Conservation (phyloP, 1,140 invertebrate genomes). For the Aphidius gifuensis region DNA sequence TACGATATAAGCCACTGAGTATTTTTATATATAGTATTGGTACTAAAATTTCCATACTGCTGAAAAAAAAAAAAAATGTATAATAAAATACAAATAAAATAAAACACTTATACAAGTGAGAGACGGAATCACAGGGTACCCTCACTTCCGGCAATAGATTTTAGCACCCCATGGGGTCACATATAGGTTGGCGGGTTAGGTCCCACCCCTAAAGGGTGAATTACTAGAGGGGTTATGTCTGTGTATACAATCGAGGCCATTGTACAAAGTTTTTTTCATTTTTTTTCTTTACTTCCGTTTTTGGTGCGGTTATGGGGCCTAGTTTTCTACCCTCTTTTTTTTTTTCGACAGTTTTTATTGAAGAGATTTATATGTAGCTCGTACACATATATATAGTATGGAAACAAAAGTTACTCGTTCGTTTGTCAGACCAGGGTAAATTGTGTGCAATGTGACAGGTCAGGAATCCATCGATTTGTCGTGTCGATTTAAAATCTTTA, state of each 20-base stretch:
- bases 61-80: too few relatives aligned
- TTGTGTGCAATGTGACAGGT: slow-evolving; percentile 9
- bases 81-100: slow-evolving; percentile 33
- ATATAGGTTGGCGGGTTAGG: slow-evolving; percentile 16
- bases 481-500: slow-evolving; percentile 13
- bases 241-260: slow-evolving; percentile 51
- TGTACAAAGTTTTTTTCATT: slow-evolving; percentile 53
- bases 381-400: too few relatives aligned
- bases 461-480: slow-evolving; percentile 22
- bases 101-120: slow-evolving; percentile 29
- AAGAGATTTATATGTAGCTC: too few relatives aligned
- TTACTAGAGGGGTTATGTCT: slow-evolving; percentile 28
- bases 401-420: too few relatives aligned
- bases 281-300: slow-evolving; percentile 45
- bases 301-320: background rate
- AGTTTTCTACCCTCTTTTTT: background rate
- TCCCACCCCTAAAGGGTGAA: slow-evolving; percentile 39
- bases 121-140: slow-evolving; percentile 40
- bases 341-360: too few relatives aligned
- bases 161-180: slow-evolving; percentile 33
- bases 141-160: slow-evolving; percentile 56
- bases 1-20: too few relatives aligned
- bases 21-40: slow-evolving; percentile 19
- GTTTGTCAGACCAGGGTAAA: background rate
- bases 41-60: slow-evolving; percentile 48